Evolutionary conservation across 2,113 vertebrate species (phyloP).

Genomic region (Oryzias woworae): DNA sequence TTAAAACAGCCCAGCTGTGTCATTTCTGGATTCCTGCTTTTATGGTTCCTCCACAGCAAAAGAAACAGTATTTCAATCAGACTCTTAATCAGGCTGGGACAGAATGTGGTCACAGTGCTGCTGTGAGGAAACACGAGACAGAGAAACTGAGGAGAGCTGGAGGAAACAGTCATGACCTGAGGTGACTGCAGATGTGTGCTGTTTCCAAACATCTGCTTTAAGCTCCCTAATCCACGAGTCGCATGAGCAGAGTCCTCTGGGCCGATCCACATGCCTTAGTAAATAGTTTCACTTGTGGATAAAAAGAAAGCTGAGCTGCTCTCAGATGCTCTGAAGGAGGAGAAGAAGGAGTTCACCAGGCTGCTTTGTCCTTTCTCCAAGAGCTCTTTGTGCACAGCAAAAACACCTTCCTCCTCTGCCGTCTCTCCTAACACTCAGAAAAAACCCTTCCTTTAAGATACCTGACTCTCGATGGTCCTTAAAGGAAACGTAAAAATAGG

Average conservation of each 20-base stretch:
- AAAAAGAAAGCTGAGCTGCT: conserved; percentile 20
- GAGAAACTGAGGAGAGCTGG: neutral
- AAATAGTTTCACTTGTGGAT: conserved; percentile 33
- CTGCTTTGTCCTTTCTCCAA: neutral
- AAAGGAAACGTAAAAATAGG: too few relatives aligned
- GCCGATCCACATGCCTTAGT: conserved; percentile 17
- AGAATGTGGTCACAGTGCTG: too few relatives aligned
- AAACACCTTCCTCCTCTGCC: neutral
- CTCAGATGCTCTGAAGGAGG: neutral
- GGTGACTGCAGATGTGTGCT: conserved; percentile 14
- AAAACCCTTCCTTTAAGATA: too few relatives aligned
- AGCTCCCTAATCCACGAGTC: conserved; percentile 5
- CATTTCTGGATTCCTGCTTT: too few relatives aligned
- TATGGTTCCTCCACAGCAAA: too few relatives aligned
- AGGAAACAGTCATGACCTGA: conserved; percentile 4
- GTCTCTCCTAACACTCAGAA: too few relatives aligned
- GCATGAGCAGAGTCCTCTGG: conserved; percentile 13
- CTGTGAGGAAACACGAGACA: neutral
- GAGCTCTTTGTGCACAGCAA: neutral
- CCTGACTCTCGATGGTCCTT: too few relatives aligned
- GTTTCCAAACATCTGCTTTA: conserved; percentile 15
- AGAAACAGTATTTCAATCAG: too few relatives aligned
- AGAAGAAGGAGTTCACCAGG: neutral
- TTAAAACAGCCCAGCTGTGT: too few relatives aligned
- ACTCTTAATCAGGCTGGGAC: too few relatives aligned